Percentiles rank a stretch among this genome's conserved stretches.
Conservation (phyloP, 2,797 vertebrate genomes). For the Nasua narica region DNA sequence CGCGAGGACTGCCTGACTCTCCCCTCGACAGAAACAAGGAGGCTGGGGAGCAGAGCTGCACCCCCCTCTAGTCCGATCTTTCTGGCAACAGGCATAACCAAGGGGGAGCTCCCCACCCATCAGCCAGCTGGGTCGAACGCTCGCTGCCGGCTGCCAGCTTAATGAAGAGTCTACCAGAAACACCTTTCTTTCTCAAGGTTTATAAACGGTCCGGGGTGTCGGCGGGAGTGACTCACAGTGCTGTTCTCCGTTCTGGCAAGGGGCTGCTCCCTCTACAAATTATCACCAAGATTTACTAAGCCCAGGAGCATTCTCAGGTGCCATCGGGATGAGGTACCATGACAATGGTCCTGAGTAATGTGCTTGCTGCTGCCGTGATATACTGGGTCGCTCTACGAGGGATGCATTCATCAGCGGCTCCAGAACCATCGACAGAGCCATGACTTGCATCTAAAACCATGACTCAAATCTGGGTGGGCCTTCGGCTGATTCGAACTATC, state of each 20-base stretch:
- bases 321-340: neutral
- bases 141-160: neutral
- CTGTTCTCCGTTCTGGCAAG: neutral
- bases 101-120: neutral
- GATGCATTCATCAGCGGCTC: neutral
- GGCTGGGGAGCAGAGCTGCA: neutral
- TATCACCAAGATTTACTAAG: neutral
- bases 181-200: conserved; percentile 14
- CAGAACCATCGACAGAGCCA: neutral
- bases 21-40: neutral
- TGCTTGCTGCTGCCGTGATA: neutral
- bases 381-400: neutral
- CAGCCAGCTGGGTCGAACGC: neutral
- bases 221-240: neutral
- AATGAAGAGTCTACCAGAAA: neutral
- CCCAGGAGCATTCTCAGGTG: neutral
- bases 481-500: neutral
- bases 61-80: neutral
- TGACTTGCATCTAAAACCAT: neutral
- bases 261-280: neutral
- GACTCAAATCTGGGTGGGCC: conserved; percentile 40
- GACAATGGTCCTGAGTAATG: conserved; percentile 13
- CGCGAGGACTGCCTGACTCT: neutral
- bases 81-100: neutral
- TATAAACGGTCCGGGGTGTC: neutral